These are phyloP conservation scores for Dendrophyllia cribrosa DNA, from an alignment of 64 coral and sea anemone genomes.

Conservation along the genomic window DNA sequence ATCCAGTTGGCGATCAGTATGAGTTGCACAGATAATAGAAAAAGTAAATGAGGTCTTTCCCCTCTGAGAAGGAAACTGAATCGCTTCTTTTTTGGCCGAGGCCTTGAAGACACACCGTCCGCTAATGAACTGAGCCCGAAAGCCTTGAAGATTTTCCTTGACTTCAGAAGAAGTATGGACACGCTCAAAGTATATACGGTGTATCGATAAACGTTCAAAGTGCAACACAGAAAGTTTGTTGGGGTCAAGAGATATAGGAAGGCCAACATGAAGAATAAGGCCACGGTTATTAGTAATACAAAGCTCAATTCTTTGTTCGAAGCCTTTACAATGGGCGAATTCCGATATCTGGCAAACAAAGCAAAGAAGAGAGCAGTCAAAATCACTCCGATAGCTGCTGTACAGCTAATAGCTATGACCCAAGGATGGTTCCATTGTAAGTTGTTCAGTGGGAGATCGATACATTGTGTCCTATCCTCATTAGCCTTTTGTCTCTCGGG, in stretches of 20 bases:
- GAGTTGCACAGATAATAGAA: neutral
- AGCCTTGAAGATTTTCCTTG: conserved; percentile 51
- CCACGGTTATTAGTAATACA: conserved; percentile 35
- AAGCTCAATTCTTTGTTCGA: conserved; percentile 60
- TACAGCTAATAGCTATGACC: neutral
- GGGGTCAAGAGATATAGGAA: conserved; percentile 28
- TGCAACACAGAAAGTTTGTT: conserved; percentile 28
- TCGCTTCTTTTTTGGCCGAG: neutral
- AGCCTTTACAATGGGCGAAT: conserved; percentile 63
- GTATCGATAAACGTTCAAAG: conserved; percentile 36
- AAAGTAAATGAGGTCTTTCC: neutral
- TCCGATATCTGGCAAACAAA: conserved; percentile 36
- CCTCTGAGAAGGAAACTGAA: neutral
- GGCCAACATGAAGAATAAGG: conserved; percentile 29
- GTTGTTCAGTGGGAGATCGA: conserved; percentile 37
- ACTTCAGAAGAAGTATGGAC: conserved; percentile 68
- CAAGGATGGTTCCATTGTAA: conserved; percentile 11
- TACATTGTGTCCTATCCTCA: conserved; percentile 18
- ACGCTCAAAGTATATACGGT: conserved; percentile 31
- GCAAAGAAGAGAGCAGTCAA: neutral
- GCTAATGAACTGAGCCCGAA: conserved; percentile 26
- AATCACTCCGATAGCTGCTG: conserved; percentile 10
- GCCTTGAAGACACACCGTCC: neutral
- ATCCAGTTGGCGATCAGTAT: conserved; percentile 36
- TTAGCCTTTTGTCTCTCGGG: conserved; percentile 40